Base-by-base conservation (phyloP, 2,888 invertebrate species). In the Hedychridium roseum region DNA sequence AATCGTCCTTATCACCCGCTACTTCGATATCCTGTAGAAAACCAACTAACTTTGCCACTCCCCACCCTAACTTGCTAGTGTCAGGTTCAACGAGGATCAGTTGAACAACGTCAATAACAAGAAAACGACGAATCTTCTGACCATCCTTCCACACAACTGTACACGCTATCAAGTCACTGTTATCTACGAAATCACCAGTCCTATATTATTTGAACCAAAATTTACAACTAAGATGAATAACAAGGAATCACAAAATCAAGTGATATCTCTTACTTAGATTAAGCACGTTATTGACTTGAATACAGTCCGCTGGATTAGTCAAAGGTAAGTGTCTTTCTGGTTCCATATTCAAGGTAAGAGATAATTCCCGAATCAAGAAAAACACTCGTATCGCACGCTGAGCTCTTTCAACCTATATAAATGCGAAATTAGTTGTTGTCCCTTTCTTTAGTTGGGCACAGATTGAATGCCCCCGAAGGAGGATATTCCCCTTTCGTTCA, bases 31-130 rank as follows among this genome's bases (percentile, higher is more conserved):
- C 97, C 84, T 97, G 90, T 30, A 98, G 81, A 71, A 94, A 93
- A 15, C 97, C 97, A 1, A 97, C 97, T 60, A 98, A 88, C 79
- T 96, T 94, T 0, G 97, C 97, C 2, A 98, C 92, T 11, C 98
- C 99, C 96, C 97, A 99, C 0, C 99, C 99, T 16, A 98, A 83
- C 47, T 92, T 85, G 70, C 92, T 92, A 31, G 91, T 89, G 75
- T 99, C 98, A 0, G 99, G 99, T 73, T 99, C 98, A 0, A 99
- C 98, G 9, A 99, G 83, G 56, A 99, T 97, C 60, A 99, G 83
- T 78, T 99, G 99, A 38, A 95, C 85, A 14, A 91, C 87, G 77
- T 98, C 98, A 31, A 98, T 97, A 0, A 98, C 98, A 38, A 99
- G 82, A 79, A 99, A 99, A n/a, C 97, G 83, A 30, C 95, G 86